A percentile compares a stretch with the other conserved stretches of the same genome.
Conservation (phyloP, 2,797 vertebrate species). For the Chiloscyllium punctatum region DNA sequence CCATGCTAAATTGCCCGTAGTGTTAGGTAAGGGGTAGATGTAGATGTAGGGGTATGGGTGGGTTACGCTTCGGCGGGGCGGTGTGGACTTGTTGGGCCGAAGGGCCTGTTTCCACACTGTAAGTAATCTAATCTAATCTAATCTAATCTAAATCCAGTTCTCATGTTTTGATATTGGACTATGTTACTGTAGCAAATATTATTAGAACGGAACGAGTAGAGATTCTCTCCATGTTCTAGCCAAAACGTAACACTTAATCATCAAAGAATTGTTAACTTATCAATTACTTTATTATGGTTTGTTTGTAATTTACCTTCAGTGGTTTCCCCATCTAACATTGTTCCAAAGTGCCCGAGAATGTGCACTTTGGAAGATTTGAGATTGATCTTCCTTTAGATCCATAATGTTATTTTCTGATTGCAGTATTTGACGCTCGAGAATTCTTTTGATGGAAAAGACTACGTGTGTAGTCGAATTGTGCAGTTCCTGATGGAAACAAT, state of each 20-base stretch:
- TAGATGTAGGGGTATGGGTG: no score
- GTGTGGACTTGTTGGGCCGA: no score
- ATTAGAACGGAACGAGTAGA: not conserved
- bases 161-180: not conserved
- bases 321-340: not conserved
- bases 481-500: conserved; percentile 63
- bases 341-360: not conserved
- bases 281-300: not conserved
- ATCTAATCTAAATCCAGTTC: no score
- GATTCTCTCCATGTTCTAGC: not conserved
- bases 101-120: no score
- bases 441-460: conserved; percentile 88
- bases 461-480: conserved; percentile 75
- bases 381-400: not conserved
- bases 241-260: not conserved
- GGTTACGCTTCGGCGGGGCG: no score
- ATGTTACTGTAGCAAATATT: not conserved
- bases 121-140: no score
- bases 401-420: conserved; percentile 19
- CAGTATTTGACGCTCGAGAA: conserved; percentile 83
- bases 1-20: no score
- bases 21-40: no score
- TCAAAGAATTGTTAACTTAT: not conserved
- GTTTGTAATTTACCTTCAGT: not conserved
- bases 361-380: not conserved